Base-by-base conservation (phyloP, 2,888 invertebrate genomes). In the Prosopocoilus inquinatus region DNA sequence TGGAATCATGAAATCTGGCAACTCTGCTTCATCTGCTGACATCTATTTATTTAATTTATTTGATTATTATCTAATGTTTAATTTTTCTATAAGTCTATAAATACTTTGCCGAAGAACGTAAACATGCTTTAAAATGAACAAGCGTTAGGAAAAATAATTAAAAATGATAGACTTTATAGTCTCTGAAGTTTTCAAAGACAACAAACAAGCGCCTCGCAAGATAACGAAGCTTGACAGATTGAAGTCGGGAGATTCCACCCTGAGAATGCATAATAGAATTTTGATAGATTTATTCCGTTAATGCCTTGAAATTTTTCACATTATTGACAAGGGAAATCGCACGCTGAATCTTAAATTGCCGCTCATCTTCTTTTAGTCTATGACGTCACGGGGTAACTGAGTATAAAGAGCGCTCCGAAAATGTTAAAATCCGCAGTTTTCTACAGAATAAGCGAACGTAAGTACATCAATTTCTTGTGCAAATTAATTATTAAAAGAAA, bases 281-380 rank as follows among this genome's bases (percentile, higher is more conserved):
- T 38, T 38, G 9, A 12, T 38, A 13, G 11, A 38, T 3, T 38
- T 13, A 13, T 38, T 13, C 38, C 9, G 38, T 13, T 38, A 38
- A 38, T 38, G 11, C 12, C 38, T 7, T 41, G 13, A 35, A 53
- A 51, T 41, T 47, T 34, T 45, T 43, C 47, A 33, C 33, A 47
- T 46, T 39, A 53, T 53, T 53, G 53, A 53, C 53, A 47, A 39
- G 47, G 12, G 33, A 53, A 47, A 47, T 39, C 47, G 53, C 53
- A 47, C 13, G 38, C 43, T 46, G 53, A 45, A 53, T 53, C 47
- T 47, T 53, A 53, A 53, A 53, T 38, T 5, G 38, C 7, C 38
- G 38, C 38, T 38, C 12, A 13, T 38, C 20, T 28, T 7, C 3
- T 16, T 3, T 16, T 5, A 12, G 9, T 13, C 38, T 38, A 5